These are phyloP conservation scores for Thalassaphorura encarpata DNA, from an alignment of 1,140 invertebrate species.

Conservation along the genomic window DNA sequence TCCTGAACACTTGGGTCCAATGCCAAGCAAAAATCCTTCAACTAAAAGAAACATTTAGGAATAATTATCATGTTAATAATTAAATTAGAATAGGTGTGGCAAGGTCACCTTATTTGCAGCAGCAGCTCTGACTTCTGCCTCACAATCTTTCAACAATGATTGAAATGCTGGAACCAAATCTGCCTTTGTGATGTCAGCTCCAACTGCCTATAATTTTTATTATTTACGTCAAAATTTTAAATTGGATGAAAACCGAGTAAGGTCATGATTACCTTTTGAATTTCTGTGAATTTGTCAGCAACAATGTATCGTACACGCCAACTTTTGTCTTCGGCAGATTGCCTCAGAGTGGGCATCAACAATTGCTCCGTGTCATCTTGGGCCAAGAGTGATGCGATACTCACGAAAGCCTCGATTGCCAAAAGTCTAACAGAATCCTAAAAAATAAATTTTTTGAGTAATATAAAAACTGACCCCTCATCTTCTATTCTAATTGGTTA, in stretches of 20 bases:
- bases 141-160: conserved; percentile 88
- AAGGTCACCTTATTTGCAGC: conserved; percentile 93
- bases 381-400: conserved; percentile 77
- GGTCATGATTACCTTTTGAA: conserved; percentile 32
- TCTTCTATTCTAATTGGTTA: not conserved
- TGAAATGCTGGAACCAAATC: conserved; percentile 92
- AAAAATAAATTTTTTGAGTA: no score
- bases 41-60: conserved; percentile 14
- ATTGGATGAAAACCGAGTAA: conserved; percentile 10
- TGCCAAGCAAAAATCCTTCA: conserved; percentile 87
- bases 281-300: conserved; percentile 84
- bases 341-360: conserved; percentile 88
- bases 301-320: conserved; percentile 98
- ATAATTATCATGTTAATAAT: not conserved
- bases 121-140: conserved; percentile 95
- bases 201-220: conserved; percentile 73
- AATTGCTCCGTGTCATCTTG: conserved; percentile 80
- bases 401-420: conserved; percentile 95
- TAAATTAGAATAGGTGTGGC: conserved; percentile 27
- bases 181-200: conserved; percentile 86
- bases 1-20: conserved; percentile 82
- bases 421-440: conserved; percentile 95
- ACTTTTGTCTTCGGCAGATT: conserved; percentile 88
- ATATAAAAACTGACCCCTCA: conserved; percentile 3
- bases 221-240: conserved; percentile 2